These are phyloP conservation scores for Acanthoscelides obtectus DNA, from an alignment of 2,888 invertebrate species.

Conservation along the genomic window DNA sequence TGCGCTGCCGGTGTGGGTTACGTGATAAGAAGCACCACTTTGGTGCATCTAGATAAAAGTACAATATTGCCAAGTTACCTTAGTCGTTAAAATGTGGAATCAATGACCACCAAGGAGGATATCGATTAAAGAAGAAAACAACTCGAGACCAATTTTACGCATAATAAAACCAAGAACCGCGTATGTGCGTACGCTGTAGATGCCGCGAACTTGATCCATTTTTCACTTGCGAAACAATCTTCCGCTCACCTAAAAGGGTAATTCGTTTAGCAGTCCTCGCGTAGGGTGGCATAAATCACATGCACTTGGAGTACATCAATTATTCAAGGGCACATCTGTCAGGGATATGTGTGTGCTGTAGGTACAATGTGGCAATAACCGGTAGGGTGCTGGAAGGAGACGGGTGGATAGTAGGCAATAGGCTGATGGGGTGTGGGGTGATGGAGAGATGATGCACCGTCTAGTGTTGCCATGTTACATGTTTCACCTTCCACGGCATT, in stretches of 20 bases:
- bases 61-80: too few species aligned
- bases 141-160: background rate
- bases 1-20: too few species aligned
- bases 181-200: background rate
- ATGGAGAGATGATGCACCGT: background rate
- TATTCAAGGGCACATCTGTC: constrained; percentile 46
- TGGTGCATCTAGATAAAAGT: too few species aligned
- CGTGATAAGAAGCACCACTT: too few species aligned
- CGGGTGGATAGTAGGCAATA: background rate
- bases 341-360: constrained; percentile 31
- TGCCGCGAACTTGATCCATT: background rate
- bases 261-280: constrained; percentile 24
- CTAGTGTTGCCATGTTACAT: background rate
- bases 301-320: constrained; percentile 44
- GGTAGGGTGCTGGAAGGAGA: background rate
- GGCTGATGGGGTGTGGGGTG: background rate
- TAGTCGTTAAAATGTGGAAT: too few species aligned
- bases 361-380: constrained; percentile 28
- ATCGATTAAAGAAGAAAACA: too few species aligned
- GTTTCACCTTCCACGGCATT: too few species aligned
- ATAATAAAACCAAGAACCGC: background rate
- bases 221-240: constrained; percentile 10
- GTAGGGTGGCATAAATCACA: constrained; percentile 40
- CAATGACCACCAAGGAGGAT: too few species aligned
- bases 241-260: constrained; percentile 26